phyloP scores from a whole-genome alignment of 2,888 invertebrate species.

The Serrognathus titanus region DNA sequence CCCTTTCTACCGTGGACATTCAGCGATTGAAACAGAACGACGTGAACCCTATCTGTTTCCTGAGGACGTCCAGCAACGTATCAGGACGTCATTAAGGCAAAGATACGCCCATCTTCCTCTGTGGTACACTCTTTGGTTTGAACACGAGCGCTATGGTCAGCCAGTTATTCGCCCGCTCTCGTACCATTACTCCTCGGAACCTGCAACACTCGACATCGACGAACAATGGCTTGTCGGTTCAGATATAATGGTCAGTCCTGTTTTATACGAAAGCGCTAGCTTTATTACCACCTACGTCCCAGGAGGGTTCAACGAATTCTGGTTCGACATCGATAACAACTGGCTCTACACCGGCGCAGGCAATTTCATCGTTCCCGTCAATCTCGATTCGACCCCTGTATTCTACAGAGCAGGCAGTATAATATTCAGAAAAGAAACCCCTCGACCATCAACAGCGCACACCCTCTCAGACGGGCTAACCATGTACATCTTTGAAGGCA shows the following conservation, averaged over 20 bases:
- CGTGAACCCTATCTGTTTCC: slow-evolving; percentile 92
- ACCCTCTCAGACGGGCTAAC: slow-evolving; percentile 30
- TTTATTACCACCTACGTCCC: slow-evolving; percentile 84
- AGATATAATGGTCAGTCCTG: slow-evolving; percentile 78
- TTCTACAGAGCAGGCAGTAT: slow-evolving; percentile 37
- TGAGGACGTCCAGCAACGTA: slow-evolving; percentile 60
- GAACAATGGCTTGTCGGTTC: slow-evolving; percentile 75
- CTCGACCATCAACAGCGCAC: slow-evolving; percentile 26
- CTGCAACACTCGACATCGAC: slow-evolving; percentile 72
- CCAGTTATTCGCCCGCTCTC: slow-evolving; percentile 89
- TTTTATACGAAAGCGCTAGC: slow-evolving; percentile 69
- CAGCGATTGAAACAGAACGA: slow-evolving; percentile 89
- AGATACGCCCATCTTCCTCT: slow-evolving; percentile 85
- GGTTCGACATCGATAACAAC: slow-evolving; percentile 41
- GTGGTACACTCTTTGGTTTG: slow-evolving; percentile 88
- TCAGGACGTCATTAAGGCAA: slow-evolving; percentile 56
- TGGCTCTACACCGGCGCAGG: background rate
- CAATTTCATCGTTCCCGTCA: slow-evolving; percentile 1
- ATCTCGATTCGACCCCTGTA: slow-evolving; percentile 24
- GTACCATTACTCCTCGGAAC: slow-evolving; percentile 82
- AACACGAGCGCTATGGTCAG: slow-evolving; percentile 74
- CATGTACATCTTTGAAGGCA: slow-evolving; percentile 29
- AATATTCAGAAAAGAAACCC: slow-evolving; percentile 30
- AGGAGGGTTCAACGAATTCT: slow-evolving; percentile 46
- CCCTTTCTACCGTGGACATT: slow-evolving; percentile 90